phyloP scores from a whole-genome alignment of 2,113 vertebrate genomes.

The Oryzias melastigma region DNA sequence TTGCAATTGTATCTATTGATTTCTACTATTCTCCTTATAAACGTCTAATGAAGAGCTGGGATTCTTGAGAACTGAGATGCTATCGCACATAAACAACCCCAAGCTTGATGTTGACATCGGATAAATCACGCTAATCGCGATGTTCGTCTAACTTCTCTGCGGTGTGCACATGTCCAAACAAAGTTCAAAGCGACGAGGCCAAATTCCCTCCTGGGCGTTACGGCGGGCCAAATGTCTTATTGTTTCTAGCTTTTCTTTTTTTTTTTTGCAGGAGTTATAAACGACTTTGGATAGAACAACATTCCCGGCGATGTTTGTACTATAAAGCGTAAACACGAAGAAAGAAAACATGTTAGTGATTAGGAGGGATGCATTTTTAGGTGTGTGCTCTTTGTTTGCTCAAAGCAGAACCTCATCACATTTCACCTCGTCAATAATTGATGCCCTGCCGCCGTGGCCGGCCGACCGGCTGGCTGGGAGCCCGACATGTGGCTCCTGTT shows the following conservation, averaged over 20 bases:
- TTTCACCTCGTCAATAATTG: slow-evolving; percentile 73
- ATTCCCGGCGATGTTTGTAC: neutral
- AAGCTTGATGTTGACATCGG: slow-evolving; percentile 45
- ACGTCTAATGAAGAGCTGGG: slow-evolving; percentile 2
- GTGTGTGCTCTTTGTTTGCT: slow-evolving; percentile 55
- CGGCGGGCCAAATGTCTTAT: neutral
- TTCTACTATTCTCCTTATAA: neutral
- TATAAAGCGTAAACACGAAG: neutral
- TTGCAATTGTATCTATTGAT: slow-evolving; percentile 6
- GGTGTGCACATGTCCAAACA: slow-evolving; percentile 38
- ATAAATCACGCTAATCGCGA: slow-evolving; percentile 22
- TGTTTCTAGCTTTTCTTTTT: neutral
- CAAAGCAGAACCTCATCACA: slow-evolving; percentile 53
- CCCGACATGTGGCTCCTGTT: slow-evolving; percentile 52
- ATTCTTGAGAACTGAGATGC: slow-evolving; percentile 8
- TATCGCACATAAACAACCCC: slow-evolving; percentile 38
- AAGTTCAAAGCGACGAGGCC: neutral
- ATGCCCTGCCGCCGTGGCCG: slow-evolving; percentile 50
- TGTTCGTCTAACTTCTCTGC: slow-evolving; percentile 17
- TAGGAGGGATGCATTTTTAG: neutral
- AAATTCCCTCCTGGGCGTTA: neutral
- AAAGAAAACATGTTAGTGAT: slow-evolving; percentile 7
- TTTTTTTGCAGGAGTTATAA: neutral
- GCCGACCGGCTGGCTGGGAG: slow-evolving; percentile 3
- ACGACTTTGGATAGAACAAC: neutral